These are phyloP conservation scores for Nebria brevicollis DNA, from an alignment of 2,888 invertebrate genomes.

Conservation along the genomic window DNA sequence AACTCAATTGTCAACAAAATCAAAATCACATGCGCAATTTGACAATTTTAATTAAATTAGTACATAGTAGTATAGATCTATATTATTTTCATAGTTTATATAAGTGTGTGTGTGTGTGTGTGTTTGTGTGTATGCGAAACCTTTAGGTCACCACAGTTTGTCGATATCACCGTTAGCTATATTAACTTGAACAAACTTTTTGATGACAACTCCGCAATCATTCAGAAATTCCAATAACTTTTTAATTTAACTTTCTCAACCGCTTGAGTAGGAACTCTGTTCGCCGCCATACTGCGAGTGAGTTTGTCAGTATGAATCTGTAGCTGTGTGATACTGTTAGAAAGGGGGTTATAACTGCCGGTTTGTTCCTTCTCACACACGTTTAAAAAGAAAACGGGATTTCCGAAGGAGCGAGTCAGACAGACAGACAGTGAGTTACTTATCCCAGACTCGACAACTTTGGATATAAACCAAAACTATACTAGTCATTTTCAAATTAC, in stretches of 20 bases:
- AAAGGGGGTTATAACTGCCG: not conserved
- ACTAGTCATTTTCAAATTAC: not conserved
- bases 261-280: conserved; percentile 32
- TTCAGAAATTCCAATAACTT: conserved; percentile 47
- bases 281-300: conserved; percentile 6
- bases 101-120: not conserved
- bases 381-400: not conserved
- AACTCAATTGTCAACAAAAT: not conserved
- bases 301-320: not conserved
- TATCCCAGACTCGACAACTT: not conserved
- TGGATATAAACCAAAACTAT: conserved; percentile 1
- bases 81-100: not conserved
- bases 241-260: conserved; percentile 47
- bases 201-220: conserved; percentile 46
- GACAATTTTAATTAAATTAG: not conserved
- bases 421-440: not conserved
- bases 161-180: conserved; percentile 41
- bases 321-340: conserved; percentile 7
- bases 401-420: not conserved
- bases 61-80: not conserved
- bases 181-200: conserved; percentile 45
- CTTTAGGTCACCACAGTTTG: not conserved
- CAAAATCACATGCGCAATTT: not conserved
- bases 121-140: not conserved
- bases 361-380: not conserved